phyloP scores from a whole-genome alignment of 2,113 vertebrate genomes.

The Sinocyclocheilus grahami region DNA sequence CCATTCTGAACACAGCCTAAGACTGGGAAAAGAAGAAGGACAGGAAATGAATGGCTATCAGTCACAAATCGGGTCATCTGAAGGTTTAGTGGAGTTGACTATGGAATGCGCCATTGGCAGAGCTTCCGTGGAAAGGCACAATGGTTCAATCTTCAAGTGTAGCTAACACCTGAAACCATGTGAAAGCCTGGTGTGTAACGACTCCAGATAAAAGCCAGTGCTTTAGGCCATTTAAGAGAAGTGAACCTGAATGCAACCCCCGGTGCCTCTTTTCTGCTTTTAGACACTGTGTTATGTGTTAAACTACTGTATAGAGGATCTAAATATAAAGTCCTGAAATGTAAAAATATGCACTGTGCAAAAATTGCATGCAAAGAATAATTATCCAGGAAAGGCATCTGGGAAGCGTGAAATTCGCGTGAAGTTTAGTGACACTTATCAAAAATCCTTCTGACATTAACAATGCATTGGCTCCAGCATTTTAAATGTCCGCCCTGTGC shows the following conservation, averaged over 20 bases:
- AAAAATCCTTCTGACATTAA: neutral
- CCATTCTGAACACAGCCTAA: neutral
- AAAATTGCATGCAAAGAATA: neutral
- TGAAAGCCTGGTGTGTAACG: constrained; percentile 40
- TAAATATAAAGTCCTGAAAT: neutral
- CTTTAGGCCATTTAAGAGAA: constrained; percentile 46
- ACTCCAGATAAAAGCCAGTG: constrained; percentile 33
- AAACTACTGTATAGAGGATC: neutral
- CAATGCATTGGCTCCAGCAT: neutral
- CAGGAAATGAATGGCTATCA: constrained; percentile 39
- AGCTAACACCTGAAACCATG: constrained; percentile 51
- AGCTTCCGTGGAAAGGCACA: constrained; percentile 49
- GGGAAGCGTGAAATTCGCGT: neutral
- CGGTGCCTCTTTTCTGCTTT: constrained; percentile 14
- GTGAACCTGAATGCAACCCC: constrained; percentile 29
- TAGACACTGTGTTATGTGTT: constrained; percentile 14
- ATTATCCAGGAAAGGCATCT: neutral
- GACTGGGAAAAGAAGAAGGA: neutral
- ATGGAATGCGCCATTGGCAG: constrained; percentile 66
- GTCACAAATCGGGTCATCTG: constrained; percentile 60
- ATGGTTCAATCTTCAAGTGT: constrained; percentile 35
- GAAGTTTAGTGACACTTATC: neutral
- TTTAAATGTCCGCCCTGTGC: neutral
- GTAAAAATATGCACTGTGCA: neutral
- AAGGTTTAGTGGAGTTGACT: constrained; percentile 45